Base-by-base conservation (phyloP, 2,113 vertebrate genomes). In the Poeciliopsis retropinna region DNA sequence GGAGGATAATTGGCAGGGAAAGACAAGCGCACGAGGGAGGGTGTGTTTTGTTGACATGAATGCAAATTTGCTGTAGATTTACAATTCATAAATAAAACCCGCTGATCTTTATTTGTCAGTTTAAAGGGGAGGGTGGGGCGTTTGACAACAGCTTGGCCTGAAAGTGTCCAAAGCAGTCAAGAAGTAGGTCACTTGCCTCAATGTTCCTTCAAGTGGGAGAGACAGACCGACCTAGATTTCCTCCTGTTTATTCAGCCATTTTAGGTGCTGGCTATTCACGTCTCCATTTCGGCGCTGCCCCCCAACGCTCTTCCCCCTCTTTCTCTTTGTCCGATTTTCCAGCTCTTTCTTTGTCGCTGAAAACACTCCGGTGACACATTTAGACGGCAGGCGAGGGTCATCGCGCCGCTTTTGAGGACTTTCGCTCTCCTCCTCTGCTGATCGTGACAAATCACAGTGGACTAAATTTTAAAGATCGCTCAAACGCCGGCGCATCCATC, bases 211-310 rank as follows among this genome's bases (percentile, higher is more conserved):
- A 89, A 90, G 85, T 86, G 76, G 76, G 76, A 82, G 84, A 91
- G 90, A 89, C 89, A 83, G 75, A 82, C 80, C 83, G 83, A 90
- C 90, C 89, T 82, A 92, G 78, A 92, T 92, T 85, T 70, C 54
- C 72, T 79, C 64, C 74, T 82, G 76, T 89, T 88, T 87, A 79
- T 90, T 87, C 87, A 89, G 79, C 87, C 88, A 82, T 92, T 92
- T 92, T 90, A 91, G 83, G 76, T 81, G 60, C 70, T 28, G 80
- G 79, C 76, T 79, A 87, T 63, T 90, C 80, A 80, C n/a, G 70
- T 80, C 85, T 91, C 86, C 80, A 89, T 91, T 87, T 90, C 72
- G 76, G 39, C 32, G 47, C 66, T 66, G 37, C 57, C 64, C 22
- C 57, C 65, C 32, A 1, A n/a, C n/a, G n/a, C 32, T 7, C 10